Conservation (phyloP, 2,113 vertebrate genomes). For the Lasiurus borealis region DNA sequence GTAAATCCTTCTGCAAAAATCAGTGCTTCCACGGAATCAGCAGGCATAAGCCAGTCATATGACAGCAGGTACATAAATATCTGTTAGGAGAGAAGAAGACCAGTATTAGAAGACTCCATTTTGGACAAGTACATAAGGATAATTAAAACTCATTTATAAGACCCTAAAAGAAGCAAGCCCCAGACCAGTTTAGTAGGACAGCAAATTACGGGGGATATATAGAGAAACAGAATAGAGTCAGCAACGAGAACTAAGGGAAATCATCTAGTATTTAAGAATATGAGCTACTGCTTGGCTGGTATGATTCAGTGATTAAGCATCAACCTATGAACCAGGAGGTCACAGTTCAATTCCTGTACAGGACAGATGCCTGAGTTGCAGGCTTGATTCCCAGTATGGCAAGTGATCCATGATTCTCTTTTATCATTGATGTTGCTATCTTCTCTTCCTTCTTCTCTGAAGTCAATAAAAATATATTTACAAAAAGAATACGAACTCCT, state of each 20-base stretch:
- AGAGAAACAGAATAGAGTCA: background rate
- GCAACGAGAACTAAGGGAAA: background rate
- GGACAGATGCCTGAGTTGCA: too few relatives aligned
- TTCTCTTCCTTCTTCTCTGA: too few relatives aligned
- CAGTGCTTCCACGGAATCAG: background rate
- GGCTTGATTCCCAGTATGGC: too few relatives aligned
- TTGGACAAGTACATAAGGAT: background rate
- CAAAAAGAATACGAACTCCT: too few relatives aligned
- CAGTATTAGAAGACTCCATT: background rate
- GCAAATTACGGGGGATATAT: background rate
- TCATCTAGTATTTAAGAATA: background rate
- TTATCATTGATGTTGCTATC: too few relatives aligned
- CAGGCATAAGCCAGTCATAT: background rate
- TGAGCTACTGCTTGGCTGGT: too few relatives aligned
- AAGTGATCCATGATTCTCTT: too few relatives aligned
- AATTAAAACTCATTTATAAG: background rate
- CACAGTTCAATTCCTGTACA: too few relatives aligned
- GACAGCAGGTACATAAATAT: background rate
- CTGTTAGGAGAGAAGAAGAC: background rate
- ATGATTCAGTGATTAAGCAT: too few relatives aligned
- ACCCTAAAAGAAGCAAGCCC: background rate
- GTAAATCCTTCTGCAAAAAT: background rate
- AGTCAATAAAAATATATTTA: too few relatives aligned
- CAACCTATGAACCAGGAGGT: too few relatives aligned
- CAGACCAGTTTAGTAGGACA: background rate